Evolutionary conservation across 2,888 invertebrate genomes (phyloP).

Genomic region (Incurvaria masculella): DNA sequence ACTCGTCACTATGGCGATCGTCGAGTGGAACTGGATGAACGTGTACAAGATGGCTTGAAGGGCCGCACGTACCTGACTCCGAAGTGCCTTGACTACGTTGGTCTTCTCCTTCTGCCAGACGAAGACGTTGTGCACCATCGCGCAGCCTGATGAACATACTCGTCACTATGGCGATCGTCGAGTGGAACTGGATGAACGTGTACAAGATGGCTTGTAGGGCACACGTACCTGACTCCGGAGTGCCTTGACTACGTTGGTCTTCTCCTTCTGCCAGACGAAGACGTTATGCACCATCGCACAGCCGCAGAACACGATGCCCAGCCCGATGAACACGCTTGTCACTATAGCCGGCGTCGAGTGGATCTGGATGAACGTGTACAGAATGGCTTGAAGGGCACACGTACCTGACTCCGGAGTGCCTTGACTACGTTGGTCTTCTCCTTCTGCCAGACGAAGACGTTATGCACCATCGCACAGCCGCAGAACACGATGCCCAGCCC

Average conservation of each 20-base stretch:
- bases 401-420: conserved; percentile 45
- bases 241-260: conserved; percentile 77
- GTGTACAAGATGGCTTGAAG: conserved; percentile 70
- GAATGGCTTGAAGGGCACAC: too few relatives aligned
- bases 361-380: conserved; percentile 91
- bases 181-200: conserved; percentile 89
- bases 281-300: conserved; percentile 94
- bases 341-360: conserved; percentile 90
- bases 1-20: conserved; percentile 87
- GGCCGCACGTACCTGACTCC: conserved; percentile 27
- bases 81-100: conserved; percentile 68
- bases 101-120: conserved; percentile 93
- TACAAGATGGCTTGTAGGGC: conserved; percentile 64
- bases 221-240: conserved; percentile 38
- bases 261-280: conserved; percentile 91
- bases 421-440: conserved; percentile 83
- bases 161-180: conserved; percentile 87
- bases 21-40: conserved; percentile 88
- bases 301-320: conserved; percentile 89
- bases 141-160: conserved; percentile 88
- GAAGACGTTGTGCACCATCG: conserved; percentile 93
- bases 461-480: conserved; percentile 91
- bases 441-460: conserved; percentile 92
- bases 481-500: conserved; percentile 89
- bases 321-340: conserved; percentile 83